Conservation (phyloP, 1,140 invertebrate genomes). For the Pseudomyrmex cubaensis region DNA sequence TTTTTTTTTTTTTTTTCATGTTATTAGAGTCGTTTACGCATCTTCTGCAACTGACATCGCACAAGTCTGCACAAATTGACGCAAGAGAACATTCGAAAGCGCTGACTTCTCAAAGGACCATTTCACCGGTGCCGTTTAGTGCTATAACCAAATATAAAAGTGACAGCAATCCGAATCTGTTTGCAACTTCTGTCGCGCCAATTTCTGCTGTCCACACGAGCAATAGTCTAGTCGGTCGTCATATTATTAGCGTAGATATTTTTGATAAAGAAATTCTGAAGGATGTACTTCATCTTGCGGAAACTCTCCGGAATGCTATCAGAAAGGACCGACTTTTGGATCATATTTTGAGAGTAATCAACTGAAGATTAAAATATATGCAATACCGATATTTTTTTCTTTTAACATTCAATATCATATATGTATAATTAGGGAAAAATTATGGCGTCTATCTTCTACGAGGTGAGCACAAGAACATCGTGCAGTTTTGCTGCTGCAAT, state of each 20-base stretch:
- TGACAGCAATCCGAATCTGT: constrained; percentile 77
- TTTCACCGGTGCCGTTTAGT: constrained; percentile 82
- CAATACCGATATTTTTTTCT: too few relatives aligned
- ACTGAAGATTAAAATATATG: neutral
- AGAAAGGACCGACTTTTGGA: constrained; percentile 93
- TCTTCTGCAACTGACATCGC: constrained; percentile 68
- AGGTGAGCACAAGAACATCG: constrained; percentile 97
- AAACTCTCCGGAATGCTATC: constrained; percentile 93
- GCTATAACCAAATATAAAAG: constrained; percentile 79
- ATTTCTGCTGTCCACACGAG: constrained; percentile 61
- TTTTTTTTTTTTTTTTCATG: constrained; percentile 35
- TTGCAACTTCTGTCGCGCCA: constrained; percentile 59
- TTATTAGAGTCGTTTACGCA: constrained; percentile 73
- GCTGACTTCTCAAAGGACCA: constrained; percentile 61
- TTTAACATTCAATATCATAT: too few relatives aligned
- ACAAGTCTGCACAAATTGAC: constrained; percentile 68
- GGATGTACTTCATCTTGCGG: constrained; percentile 97
- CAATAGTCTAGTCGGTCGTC: constrained; percentile 90
- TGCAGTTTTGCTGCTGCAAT: constrained; percentile 98
- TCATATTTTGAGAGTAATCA: constrained; percentile 91
- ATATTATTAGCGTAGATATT: constrained; percentile 93
- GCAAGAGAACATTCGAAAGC: constrained; percentile 56
- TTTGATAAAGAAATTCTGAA: constrained; percentile 97
- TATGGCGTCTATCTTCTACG: constrained; percentile 98
- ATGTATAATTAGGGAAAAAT: constrained; percentile 91